These are phyloP conservation scores for Tapirus indicus DNA, from an alignment of 2,797 vertebrate species.

Conservation along the genomic window DNA sequence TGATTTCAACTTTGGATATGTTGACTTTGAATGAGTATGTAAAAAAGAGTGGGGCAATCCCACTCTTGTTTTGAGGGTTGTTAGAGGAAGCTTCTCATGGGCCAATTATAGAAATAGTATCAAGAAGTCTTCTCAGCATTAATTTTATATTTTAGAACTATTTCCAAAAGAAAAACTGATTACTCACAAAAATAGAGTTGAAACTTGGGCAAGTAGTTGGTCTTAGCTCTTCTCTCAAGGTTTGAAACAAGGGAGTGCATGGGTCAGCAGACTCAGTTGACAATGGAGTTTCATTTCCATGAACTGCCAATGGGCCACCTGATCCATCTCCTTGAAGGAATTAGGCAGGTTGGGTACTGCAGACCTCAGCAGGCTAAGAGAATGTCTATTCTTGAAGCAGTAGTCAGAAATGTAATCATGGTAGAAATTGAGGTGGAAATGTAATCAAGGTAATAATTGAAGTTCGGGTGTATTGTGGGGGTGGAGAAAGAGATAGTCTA, in stretches of 20 bases:
- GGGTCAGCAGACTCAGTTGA: background rate
- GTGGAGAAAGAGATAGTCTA: background rate
- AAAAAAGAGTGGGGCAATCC: background rate
- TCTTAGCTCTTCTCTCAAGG: background rate
- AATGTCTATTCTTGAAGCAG: background rate
- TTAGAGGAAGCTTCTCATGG: slow-evolving; percentile 36
- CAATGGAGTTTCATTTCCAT: background rate
- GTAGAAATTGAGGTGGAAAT: slow-evolving; percentile 16
- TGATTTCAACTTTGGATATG: background rate
- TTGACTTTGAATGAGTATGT: background rate
- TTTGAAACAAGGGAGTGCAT: background rate
- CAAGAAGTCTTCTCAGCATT: slow-evolving; percentile 20
- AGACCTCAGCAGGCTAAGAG: background rate
- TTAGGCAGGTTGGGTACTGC: background rate
- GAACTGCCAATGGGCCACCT: background rate
- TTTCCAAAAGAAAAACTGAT: slow-evolving; percentile 2
- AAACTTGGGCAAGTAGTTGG: background rate
- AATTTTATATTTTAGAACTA: slow-evolving; percentile 43
- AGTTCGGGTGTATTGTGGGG: background rate
- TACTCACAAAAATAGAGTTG: slow-evolving; percentile 36
- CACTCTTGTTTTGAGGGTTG: background rate
- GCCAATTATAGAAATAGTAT: background rate
- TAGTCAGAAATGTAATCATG: background rate
- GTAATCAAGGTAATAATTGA: background rate
- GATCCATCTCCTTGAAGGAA: background rate